A percentile compares a stretch with the other conserved stretches of the same genome.
These are phyloP conservation scores for Pangasius krempfi DNA, from an alignment of 2,797 vertebrate genomes.

Conservation along the genomic window DNA sequence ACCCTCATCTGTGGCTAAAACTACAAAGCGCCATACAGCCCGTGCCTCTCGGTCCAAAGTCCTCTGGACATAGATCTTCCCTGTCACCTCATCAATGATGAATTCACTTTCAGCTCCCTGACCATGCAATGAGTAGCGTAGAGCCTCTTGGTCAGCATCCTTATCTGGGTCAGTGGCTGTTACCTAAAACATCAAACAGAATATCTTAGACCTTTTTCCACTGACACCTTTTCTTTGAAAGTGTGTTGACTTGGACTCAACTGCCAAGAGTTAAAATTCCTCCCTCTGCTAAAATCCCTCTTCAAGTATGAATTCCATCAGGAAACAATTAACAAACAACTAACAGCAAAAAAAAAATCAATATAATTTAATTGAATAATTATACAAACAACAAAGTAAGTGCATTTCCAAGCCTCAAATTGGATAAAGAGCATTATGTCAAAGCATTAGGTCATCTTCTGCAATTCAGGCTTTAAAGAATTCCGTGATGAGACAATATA, in stretches of 20 bases:
- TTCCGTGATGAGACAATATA: conserved; percentile 9
- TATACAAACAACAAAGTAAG: conserved; percentile 8
- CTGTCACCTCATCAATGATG: conserved; percentile 85
- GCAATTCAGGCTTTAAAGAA: conserved; percentile 13
- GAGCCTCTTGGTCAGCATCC: conserved; percentile 79
- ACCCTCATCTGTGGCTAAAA: conserved; percentile 87
- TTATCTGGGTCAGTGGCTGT: conserved; percentile 87
- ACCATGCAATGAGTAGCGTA: conserved; percentile 88
- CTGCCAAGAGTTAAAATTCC: not conserved
- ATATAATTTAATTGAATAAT: conserved; percentile 1
- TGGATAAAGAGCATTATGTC: conserved; percentile 18
- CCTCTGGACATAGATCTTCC: conserved; percentile 85
- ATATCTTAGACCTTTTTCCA: conserved; percentile 30
- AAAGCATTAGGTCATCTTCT: conserved; percentile 19
- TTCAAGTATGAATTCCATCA: not conserved
- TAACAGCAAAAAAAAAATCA: not conserved
- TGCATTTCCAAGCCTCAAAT: conserved; percentile 7
- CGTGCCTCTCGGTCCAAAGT: conserved; percentile 84
- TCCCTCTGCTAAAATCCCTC: not conserved
- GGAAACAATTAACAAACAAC: not conserved
- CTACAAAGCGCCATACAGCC: conserved; percentile 87
- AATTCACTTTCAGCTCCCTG: conserved; percentile 86
- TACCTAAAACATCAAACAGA: conserved; percentile 75
- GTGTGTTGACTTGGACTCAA: conserved; percentile 50
- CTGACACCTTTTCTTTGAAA: conserved; percentile 45